Evolutionary conservation across 2,797 vertebrate genomes (phyloP).

Genomic region (Syndactyla subalaris): DNA sequence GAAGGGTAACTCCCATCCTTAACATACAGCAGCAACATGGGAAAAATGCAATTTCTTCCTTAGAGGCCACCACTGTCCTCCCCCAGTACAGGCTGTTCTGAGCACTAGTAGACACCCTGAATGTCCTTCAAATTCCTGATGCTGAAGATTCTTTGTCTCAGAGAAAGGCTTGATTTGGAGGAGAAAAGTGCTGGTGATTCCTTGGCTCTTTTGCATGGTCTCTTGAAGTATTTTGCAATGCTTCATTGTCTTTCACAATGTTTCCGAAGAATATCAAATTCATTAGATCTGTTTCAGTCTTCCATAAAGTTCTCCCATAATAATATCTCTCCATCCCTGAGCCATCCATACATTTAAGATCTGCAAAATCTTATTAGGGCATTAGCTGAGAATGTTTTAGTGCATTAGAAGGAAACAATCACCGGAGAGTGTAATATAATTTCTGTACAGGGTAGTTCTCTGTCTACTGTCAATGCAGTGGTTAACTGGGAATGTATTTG

Average conservation of each 20-base stretch:
- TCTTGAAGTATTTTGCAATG: not conserved
- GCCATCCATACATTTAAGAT: not conserved
- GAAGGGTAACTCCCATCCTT: not conserved
- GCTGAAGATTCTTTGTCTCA: not conserved
- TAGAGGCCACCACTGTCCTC: not conserved
- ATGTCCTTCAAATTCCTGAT: not conserved
- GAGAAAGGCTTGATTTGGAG: not conserved
- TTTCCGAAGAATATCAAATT: not conserved
- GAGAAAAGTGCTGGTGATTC: not conserved
- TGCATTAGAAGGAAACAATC: constrained; percentile 36
- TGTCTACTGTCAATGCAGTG: not conserved
- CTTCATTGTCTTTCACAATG: not conserved
- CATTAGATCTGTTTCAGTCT: constrained; percentile 13
- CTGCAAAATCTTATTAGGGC: constrained; percentile 30
- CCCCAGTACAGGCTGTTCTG: not conserved
- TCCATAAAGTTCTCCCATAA: not conserved
- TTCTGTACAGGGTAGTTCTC: not conserved
- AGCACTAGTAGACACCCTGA: not conserved
- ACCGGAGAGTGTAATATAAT: not conserved
- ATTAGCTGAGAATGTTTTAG: constrained; percentile 30
- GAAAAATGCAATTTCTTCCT: not conserved
- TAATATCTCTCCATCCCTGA: not conserved
- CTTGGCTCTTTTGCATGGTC: not conserved
- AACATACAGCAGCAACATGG: not conserved
- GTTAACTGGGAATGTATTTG: constrained; percentile 4